Conservation (phyloP, 37 sponge, comb jelly and placozoan genomes). For the Dysidea cf. avara region DNA sequence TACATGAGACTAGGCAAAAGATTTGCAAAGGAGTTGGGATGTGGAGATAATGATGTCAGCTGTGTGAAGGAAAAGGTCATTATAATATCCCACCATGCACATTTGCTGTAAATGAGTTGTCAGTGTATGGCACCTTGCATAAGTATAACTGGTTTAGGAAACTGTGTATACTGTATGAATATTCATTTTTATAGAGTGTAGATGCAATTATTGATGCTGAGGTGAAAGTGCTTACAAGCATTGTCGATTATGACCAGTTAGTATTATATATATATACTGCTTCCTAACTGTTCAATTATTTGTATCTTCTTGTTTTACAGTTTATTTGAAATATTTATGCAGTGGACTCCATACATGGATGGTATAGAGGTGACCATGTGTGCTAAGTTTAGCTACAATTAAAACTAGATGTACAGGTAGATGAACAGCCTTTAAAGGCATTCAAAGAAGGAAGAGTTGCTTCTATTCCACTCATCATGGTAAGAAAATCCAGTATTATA, state of each 20-base stretch:
- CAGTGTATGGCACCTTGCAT: too few species aligned
- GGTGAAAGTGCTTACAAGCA: slow-evolving; percentile 36
- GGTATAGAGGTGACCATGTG: slow-evolving; percentile 38
- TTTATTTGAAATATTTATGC: slow-evolving; percentile 64
- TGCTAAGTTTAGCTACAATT: neutral
- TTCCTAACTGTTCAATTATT: neutral
- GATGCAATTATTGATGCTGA: slow-evolving; percentile 34
- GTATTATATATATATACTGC: neutral
- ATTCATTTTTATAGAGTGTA: slow-evolving; percentile 4
- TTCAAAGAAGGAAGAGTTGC: slow-evolving; percentile 49
- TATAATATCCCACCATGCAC: too few species aligned
- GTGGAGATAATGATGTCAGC: slow-evolving; percentile 41
- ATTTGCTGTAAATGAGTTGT: too few species aligned
- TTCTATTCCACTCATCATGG: slow-evolving; percentile 62
- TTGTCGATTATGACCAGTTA: slow-evolving; percentile 51
- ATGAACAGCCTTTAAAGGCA: slow-evolving; percentile 42
- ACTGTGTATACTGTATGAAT: too few species aligned
- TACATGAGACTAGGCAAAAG: slow-evolving; percentile 55
- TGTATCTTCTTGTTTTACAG: slow-evolving; percentile 4
- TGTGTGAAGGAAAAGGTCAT: slow-evolving; percentile 63
- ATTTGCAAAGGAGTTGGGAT: slow-evolving; percentile 61
- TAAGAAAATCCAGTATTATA: slow-evolving; percentile 6
- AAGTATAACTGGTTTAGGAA: too few species aligned
- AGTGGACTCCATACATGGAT: slow-evolving; percentile 75
- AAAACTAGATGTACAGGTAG: slow-evolving; percentile 9